A percentile compares a stretch with the other conserved stretches of the same genome.
Conservation (phyloP, 2,113 vertebrate genomes). For the Lepisosteus oculatus region DNA sequence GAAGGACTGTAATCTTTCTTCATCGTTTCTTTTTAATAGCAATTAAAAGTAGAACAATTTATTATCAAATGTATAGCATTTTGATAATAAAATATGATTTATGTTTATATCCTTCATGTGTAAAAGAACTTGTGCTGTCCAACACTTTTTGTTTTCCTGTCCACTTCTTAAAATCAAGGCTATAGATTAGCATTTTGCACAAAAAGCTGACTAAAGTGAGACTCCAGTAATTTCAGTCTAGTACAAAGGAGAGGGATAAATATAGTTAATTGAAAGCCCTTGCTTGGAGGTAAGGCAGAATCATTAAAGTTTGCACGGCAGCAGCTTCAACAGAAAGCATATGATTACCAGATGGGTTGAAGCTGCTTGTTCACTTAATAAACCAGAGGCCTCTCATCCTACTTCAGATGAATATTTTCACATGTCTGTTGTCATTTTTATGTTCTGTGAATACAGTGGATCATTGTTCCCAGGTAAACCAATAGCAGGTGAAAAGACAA, state of each 20-base stretch:
- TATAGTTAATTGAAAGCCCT: slow-evolving; percentile 55
- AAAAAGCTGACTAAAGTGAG: slow-evolving; percentile 7
- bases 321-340: slow-evolving; percentile 46
- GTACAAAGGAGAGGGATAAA: slow-evolving; percentile 43
- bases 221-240: slow-evolving; percentile 43
- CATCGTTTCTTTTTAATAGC: too few species aligned
- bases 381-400: slow-evolving; percentile 25
- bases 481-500: too few species aligned
- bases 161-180: neutral
- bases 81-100: too few species aligned
- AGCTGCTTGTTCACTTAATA: slow-evolving; percentile 56
- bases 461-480: too few species aligned
- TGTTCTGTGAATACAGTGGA: too few species aligned
- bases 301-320: slow-evolving; percentile 56
- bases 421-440: neutral
- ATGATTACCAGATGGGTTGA: slow-evolving; percentile 72
- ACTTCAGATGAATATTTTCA: neutral
- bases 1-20: too few species aligned
- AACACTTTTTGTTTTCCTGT: neutral
- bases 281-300: slow-evolving; percentile 59
- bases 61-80: too few species aligned
- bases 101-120: too few species aligned
- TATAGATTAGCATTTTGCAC: slow-evolving; percentile 26
- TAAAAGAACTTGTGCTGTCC: too few species aligned
- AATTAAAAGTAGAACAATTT: too few species aligned